Evolutionary conservation across 2,797 vertebrate genomes (phyloP).

Genomic region (Hypotaenidia philippensis): DNA sequence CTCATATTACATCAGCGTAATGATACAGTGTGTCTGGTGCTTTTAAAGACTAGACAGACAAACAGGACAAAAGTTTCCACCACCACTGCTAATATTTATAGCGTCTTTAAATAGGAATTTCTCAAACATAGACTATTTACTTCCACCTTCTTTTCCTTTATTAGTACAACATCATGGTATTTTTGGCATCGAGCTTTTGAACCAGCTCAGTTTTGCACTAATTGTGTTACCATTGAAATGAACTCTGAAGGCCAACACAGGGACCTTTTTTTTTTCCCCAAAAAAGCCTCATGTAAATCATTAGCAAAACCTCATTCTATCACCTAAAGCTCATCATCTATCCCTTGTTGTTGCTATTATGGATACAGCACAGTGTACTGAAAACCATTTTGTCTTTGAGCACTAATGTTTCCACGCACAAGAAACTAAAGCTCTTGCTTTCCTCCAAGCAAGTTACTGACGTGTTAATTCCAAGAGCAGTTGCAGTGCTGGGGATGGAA

Average conservation of each 20-base stretch:
- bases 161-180: accelerated
- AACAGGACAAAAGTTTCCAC: neutral
- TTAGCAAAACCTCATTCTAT: neutral
- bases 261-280: neutral
- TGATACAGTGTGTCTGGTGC: slow-evolving; percentile 46
- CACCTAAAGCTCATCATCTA: neutral
- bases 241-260: neutral
- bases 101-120: neutral
- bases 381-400: neutral
- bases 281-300: neutral
- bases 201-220: neutral
- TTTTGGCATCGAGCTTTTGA: neutral
- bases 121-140: neutral
- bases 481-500: neutral
- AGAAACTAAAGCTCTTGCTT: neutral
- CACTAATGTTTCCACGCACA: neutral
- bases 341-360: neutral
- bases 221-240: neutral
- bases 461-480: neutral
- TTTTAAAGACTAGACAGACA: slow-evolving; percentile 42
- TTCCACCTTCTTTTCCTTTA: neutral
- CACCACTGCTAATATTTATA: neutral
- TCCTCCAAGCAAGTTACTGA: neutral
- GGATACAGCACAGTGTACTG: neutral
- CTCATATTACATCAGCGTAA: slow-evolving; percentile 58